A percentile compares a stretch with the other conserved stretches of the same genome.
Evolutionary conservation across 2,888 invertebrate genomes (phyloP).

Genomic region (Drosophila helvetica): DNA sequence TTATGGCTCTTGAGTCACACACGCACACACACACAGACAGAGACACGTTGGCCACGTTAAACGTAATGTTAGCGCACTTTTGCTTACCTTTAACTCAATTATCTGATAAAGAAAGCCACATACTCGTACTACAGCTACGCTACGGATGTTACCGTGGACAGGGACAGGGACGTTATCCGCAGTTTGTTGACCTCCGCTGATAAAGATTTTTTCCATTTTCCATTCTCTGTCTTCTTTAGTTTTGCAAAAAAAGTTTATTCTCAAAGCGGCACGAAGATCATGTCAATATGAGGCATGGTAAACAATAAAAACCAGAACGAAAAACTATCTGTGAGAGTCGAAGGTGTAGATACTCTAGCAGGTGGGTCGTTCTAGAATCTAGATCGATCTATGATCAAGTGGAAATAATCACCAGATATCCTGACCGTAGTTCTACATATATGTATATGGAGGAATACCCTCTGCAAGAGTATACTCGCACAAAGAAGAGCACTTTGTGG

Average conservation of each 20-base stretch:
- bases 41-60: neutral
- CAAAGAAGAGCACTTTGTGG: conserved; percentile 25
- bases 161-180: conserved; percentile 23
- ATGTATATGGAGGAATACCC: neutral
- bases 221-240: conserved; percentile 39
- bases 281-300: conserved; percentile 60
- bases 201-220: conserved; percentile 64
- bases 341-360: neutral
- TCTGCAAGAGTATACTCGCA: neutral
- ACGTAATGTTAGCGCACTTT: conserved; percentile 29
- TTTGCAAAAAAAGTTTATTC: conserved; percentile 53
- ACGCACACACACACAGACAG: neutral
- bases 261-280: conserved; percentile 65
- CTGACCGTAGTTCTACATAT: neutral
- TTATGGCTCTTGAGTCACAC: conserved; percentile 66
- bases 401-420: neutral
- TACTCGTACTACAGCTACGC: conserved; percentile 8
- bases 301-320: conserved; percentile 15
- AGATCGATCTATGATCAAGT: too few relatives aligned
- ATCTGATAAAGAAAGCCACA: conserved; percentile 60
- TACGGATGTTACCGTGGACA: neutral
- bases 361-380: neutral
- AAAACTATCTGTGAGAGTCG: neutral
- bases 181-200: conserved; percentile 74
- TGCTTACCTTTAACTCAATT: conserved; percentile 52